phyloP scores from a whole-genome alignment of 2,113 vertebrate species.

The Numenius arquata region DNA sequence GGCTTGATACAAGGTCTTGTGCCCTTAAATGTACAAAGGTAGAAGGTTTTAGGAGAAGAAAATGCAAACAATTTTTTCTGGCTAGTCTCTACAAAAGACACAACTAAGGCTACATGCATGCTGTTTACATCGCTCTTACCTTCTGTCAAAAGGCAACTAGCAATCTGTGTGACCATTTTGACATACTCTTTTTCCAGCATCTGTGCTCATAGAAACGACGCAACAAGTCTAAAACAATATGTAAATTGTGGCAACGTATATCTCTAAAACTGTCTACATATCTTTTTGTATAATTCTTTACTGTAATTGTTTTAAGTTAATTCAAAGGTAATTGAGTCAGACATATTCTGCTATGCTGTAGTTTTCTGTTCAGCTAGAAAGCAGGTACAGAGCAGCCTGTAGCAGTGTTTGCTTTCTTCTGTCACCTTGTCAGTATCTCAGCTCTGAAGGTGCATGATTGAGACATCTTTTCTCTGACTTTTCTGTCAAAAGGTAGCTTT shows the following conservation, averaged over 20 bases:
- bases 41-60: background rate
- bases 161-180: background rate
- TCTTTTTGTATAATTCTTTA: background rate
- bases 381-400: background rate
- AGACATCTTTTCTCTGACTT: background rate
- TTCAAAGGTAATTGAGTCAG: background rate
- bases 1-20: background rate
- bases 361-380: background rate
- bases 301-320: background rate
- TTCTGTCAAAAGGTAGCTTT: background rate
- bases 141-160: background rate
- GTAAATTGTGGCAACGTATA: background rate
- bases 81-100: background rate
- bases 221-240: background rate
- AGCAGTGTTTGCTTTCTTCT: background rate
- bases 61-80: background rate
- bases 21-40: background rate
- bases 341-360: background rate
- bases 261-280: background rate
- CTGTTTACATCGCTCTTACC: accelerated
- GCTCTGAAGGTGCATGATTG: background rate
- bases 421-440: background rate
- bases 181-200: background rate
- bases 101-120: background rate
- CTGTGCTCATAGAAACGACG: background rate